Evolutionary conservation across 2,888 invertebrate species (phyloP), one percentile per base, ranked within the genome.

Genomic region (Elgonia sp.): DNA sequence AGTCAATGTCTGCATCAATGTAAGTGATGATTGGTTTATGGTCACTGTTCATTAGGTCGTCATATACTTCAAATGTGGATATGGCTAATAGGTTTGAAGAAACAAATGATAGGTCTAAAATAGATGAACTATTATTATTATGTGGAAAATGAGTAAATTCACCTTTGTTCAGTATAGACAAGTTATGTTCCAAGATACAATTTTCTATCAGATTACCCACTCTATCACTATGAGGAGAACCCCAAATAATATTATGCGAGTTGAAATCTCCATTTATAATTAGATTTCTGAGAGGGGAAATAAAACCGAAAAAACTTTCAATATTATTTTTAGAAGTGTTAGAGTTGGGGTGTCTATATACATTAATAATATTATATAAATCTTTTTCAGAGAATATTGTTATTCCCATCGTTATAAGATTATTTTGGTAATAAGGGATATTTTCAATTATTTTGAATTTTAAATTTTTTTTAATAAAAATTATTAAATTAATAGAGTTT

Each of bases 231-330:
- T 10, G 0, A 1, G 6, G 0, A 0, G 60, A 62, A 16, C 76
- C 76, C 76, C 76, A 76, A 0, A 76, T 1, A 3, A 8, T 0
- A 16, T 76, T 14, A 18, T 81, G 81, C 2, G 73, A 55, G n/a
- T 81, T 81, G 21, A 73, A 81, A 21, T 81, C 72, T 0, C 81
- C 73, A 9, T 53, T 63, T 18, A 73, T 62, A 37, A 80, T 70
- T 12, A 70, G 0, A 29, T 72, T 77, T 4, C 42, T 21, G 21
- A 55, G 40, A 6, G 9, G n/a, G 6, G n/a, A 18, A 0, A 79
- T 3, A 65, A 18, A 79, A 18, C 72, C 16, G 21, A 79, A 85
- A 46, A 67, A 85, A 8, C 12, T 4, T 39, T 79, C 50, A 3
- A 79, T 10, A 0, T 67, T 72, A 14, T 5, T 21, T 16, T 67